Evolutionary conservation across 2,888 invertebrate genomes (phyloP).

Genomic region (Trachelus stipa): DNA sequence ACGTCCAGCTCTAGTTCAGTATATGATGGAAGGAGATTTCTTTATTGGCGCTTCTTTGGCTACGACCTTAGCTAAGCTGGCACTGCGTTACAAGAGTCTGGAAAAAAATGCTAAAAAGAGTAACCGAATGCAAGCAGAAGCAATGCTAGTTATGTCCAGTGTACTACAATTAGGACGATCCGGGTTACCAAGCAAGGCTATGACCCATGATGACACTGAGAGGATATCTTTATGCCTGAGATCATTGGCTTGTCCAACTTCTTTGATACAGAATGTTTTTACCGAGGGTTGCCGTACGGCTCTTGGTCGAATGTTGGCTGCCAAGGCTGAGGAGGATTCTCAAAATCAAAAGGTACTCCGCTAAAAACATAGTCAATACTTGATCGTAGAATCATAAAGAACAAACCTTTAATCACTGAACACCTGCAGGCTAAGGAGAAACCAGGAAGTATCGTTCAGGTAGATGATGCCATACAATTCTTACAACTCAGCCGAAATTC

Average conservation of each 20-base stretch:
- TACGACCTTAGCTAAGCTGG: slow-evolving; percentile 91
- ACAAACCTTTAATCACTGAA: slow-evolving; percentile 1
- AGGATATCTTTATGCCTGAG: slow-evolving; percentile 86
- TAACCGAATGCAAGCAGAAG: slow-evolving; percentile 79
- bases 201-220: slow-evolving; percentile 97
- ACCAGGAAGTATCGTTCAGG: slow-evolving; percentile 77
- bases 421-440: slow-evolving; percentile 74
- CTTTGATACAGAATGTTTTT: slow-evolving; percentile 78
- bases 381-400: not conserved
- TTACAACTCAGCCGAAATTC: slow-evolving; percentile 79
- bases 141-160: slow-evolving; percentile 89
- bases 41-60: slow-evolving; percentile 94
- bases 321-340: slow-evolving; percentile 80
- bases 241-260: slow-evolving; percentile 78
- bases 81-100: slow-evolving; percentile 70
- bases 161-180: slow-evolving; percentile 82
- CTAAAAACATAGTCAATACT: not conserved
- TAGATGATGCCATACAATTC: slow-evolving; percentile 88
- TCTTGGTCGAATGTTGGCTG: slow-evolving; percentile 84
- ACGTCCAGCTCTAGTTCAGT: slow-evolving; percentile 85
- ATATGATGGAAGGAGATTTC: slow-evolving; percentile 94
- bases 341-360: slow-evolving; percentile 68
- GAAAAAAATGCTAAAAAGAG: slow-evolving; percentile 52
- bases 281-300: slow-evolving; percentile 80
- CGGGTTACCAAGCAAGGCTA: slow-evolving; percentile 76